Base-by-base conservation (phyloP, 92 coral and sea anemone species). In the Porites rus region DNA sequence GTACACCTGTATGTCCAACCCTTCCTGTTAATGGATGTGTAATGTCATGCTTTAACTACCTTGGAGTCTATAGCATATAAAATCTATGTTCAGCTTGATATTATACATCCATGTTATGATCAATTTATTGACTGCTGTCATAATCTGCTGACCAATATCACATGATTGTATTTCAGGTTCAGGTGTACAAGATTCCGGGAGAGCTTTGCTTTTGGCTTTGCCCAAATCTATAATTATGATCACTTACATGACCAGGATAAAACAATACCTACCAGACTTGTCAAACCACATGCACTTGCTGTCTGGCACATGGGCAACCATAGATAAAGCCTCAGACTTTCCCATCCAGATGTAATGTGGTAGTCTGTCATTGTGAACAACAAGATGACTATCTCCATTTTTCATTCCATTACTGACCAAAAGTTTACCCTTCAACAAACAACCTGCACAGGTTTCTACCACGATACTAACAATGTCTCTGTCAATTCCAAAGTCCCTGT, bases 241-340 rank as follows among this genome's bases (percentile, higher is more conserved):
- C 11, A 54, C 12, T 54, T 10, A 10, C 11, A 14, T 8, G 11
- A 56, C 60, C 60, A 74, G 20, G 31, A 46, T 12, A 74, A 46
- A 63, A 74, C 25, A 74, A 12, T 52, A 79, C 94, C 17, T 72
- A 97, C 99, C 95, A 88, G 94, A 80, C 74, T 87, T 93, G 56
- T 95, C 99, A 95, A 93, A 97, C 99, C 99, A 97, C 21, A 97
- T 90, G 69, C 99, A 97, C 69, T 91, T 90, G 67, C 61, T 78
- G 66, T 95, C 98, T 10, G 99, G 99, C 19, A 84, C 86, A 67
- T 93, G 90, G 16, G 99, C 98, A 10, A 92, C 98, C 99, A 97
- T 97, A 6, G 99, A 97, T 31, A 70, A 64, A 9, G 94, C 78
- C n/a, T 78, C 90, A 12, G 88, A 74, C 20, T 90, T 83, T 19